A percentile compares a stretch with the other conserved stretches of the same genome.
phyloP scores from a whole-genome alignment of 2,888 invertebrate genomes.

The Coenonympha arcania region DNA sequence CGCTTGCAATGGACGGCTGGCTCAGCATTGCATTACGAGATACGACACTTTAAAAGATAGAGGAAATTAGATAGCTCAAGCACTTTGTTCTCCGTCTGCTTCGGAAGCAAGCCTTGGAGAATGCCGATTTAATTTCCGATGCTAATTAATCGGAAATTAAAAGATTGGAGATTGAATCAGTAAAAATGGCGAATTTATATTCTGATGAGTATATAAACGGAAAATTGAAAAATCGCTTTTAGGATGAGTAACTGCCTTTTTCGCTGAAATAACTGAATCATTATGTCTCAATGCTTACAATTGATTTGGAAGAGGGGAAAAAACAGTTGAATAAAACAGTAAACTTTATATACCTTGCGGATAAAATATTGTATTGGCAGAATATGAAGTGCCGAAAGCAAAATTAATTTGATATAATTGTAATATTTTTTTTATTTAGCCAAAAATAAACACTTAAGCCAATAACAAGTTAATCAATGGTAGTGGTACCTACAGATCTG shows the following conservation, averaged over 20 bases:
- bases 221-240: not conserved
- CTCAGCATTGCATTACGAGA: not conserved
- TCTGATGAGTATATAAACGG: not conserved
- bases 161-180: not conserved
- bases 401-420: too few relatives aligned
- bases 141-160: not conserved
- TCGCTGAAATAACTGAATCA: not conserved
- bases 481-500: too few relatives aligned
- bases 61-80: not conserved
- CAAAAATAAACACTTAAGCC: too few relatives aligned
- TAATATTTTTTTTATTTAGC: too few relatives aligned
- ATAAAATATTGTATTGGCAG: too few relatives aligned
- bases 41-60: not conserved
- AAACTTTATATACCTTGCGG: too few relatives aligned
- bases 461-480: too few relatives aligned
- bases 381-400: too few relatives aligned
- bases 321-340: too few relatives aligned
- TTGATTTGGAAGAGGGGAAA: too few relatives aligned
- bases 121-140: constrained; percentile 1
- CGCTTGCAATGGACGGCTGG: not conserved
- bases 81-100: not conserved
- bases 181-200: not conserved
- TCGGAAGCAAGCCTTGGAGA: not conserved
- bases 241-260: not conserved
- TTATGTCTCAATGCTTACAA: not conserved